Evolutionary conservation across 1,140 invertebrate genomes (phyloP), one percentile per base, ranked within the genome.

Genomic region (Meloidogyne floridensis): DNA sequence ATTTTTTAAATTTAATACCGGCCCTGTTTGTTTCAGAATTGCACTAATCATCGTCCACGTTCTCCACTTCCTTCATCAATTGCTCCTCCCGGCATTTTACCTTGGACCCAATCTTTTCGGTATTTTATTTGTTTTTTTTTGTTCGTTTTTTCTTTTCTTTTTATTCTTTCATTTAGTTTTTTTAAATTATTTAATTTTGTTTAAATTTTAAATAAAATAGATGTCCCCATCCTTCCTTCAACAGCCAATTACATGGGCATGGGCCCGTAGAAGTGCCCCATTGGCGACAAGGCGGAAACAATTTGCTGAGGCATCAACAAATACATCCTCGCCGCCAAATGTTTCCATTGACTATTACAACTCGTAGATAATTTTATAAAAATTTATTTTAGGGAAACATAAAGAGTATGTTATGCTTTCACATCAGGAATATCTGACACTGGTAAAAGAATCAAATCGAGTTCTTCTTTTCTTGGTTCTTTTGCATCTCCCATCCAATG

Each of bases 221-320:
- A 65, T 65, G 59, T 65, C 59, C 59, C 59, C 15, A 65, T 43
- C 75, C 11, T 69, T 65, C 59, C 15, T 51, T 43, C 77, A 69
- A 72, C n/a, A 71, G 20, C 77, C 77, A 10, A 71, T 71, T 53
- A 79, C 32, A 6, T 51, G 65, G 65, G 54, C 72, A 42, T 79
- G 77, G 77, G 77, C 77, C 11, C 54, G 77, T 20, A 54, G 77
- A 71, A 79, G 77, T 72, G 77, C 77, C 20, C 77, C 77, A 71
- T 72, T 79, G 7, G 42, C 77, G 43, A 32, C 42, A 79, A 54
- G 77, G 43, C 65, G 65, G 10, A 69, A 69, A 3, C 76, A 65
- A 65, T 65, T 65, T 65, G 59, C 10, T n/a, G 59, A n/a, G 59
- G n/a, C 59, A 65, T n/a, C 59, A 65, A 65, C 59, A 65, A 65